Percentiles rank a stretch among this genome's conserved stretches.
Conservation (phyloP, 2,888 invertebrate species). For the Dynastes hyllus region DNA sequence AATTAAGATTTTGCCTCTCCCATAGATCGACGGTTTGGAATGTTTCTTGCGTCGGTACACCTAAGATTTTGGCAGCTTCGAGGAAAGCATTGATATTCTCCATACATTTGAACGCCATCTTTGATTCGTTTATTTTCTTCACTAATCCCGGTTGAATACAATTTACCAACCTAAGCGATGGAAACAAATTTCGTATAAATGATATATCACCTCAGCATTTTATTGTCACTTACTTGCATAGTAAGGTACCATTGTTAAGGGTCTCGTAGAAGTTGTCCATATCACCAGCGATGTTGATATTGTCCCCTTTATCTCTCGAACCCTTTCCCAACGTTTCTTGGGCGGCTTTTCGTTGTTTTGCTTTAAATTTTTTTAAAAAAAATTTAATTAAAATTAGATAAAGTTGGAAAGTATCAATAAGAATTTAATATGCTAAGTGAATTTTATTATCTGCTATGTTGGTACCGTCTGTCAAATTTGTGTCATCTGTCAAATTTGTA, state of each 20-base stretch:
- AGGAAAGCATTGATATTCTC: constrained; percentile 98
- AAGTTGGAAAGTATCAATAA: no score
- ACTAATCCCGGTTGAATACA: constrained; percentile 88
- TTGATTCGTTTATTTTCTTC: constrained; percentile 90
- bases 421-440: not conserved
- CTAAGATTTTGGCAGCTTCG: constrained; percentile 86
- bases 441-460: not conserved
- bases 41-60: constrained; percentile 94
- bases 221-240: constrained; percentile 85
- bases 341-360: constrained; percentile 95
- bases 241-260: constrained; percentile 90
- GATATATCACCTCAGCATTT: no score
- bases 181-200: constrained; percentile 54
- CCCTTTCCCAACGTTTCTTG: constrained; percentile 95
- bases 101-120: constrained; percentile 98
- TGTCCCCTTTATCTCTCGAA: constrained; percentile 88
- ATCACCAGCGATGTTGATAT: constrained; percentile 89
- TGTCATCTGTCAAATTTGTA: not conserved
- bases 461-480: not conserved
- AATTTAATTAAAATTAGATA: no score
- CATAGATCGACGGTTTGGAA: constrained; percentile 98
- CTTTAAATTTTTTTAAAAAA: no score
- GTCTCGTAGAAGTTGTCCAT: constrained; percentile 95
- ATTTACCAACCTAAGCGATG: constrained; percentile 84
- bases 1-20: constrained; percentile 96